phyloP scores from a whole-genome alignment of 2,113 vertebrate genomes.

The Triplophysa siluroides region DNA sequence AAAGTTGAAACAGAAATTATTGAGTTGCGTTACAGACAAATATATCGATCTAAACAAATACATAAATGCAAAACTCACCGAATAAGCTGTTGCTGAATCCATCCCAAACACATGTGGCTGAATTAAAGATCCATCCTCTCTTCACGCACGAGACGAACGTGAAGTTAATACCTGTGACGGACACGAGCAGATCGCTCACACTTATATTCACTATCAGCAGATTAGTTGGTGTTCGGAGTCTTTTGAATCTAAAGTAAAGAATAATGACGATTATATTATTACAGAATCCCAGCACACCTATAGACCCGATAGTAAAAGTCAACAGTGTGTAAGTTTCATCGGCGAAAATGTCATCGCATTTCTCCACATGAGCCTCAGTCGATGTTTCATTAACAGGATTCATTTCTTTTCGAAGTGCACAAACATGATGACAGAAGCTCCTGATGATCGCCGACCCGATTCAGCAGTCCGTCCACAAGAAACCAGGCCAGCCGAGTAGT shows the following conservation, averaged over 20 bases:
- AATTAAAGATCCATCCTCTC: slow-evolving; percentile 83
- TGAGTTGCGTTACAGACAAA: too few relatives aligned
- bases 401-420: slow-evolving; percentile 64
- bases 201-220: slow-evolving; percentile 84
- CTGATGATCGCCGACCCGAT: slow-evolving; percentile 56
- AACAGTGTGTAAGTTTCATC: slow-evolving; percentile 82
- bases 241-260: slow-evolving; percentile 83
- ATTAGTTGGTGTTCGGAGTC: slow-evolving; percentile 83
- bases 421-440: slow-evolving; percentile 59
- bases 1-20: too few relatives aligned
- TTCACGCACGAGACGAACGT: slow-evolving; percentile 84
- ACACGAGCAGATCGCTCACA: slow-evolving; percentile 83
- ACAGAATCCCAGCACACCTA: slow-evolving; percentile 82
- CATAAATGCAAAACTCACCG: slow-evolving; percentile 74
- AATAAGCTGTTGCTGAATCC: slow-evolving; percentile 91
- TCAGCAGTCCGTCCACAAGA: slow-evolving; percentile 6
- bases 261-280: slow-evolving; percentile 82
- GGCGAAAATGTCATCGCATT: slow-evolving; percentile 72
- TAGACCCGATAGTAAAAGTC: slow-evolving; percentile 80
- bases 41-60: too few relatives aligned
- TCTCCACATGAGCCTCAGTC: slow-evolving; percentile 58
- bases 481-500: slow-evolving; percentile 60
- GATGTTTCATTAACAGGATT: slow-evolving; percentile 68
- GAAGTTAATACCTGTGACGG: slow-evolving; percentile 80
- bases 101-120: slow-evolving; percentile 83